Evolutionary conservation across 2,797 vertebrate species (phyloP), one percentile per base, ranked within the genome.

Genomic region (Dicrostonyx torquatus): DNA sequence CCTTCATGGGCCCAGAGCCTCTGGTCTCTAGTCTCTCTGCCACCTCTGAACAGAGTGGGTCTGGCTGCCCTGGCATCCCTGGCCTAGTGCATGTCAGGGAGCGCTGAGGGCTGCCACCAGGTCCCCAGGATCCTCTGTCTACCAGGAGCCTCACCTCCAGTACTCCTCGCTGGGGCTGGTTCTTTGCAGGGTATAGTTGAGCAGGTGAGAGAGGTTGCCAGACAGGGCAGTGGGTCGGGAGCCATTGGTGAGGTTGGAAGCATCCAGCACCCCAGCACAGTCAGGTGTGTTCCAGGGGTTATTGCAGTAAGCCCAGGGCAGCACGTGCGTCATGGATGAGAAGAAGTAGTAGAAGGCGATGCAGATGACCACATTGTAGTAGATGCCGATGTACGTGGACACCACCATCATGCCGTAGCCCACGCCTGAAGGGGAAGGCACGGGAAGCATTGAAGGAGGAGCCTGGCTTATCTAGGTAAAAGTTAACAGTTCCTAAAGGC

Each of bases 351-450:
- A 99, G 98, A 99, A 99, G 97, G 99, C 99, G 50, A 99, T 99
- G 98, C 99, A 99, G 97, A 99, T 99, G 96, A 99, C 99, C 98
- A 99, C 99, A 45, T 99, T 99, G 99, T 99, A 99, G 98, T 99
- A 99, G 98, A 99, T 99, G 73, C 99, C 99, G 66, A 99, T 99
- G 98, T 99, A 99, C 0, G 99, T 99, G 97, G 99, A 99, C 94
- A 99, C 99, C 97, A 99, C 99, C 99, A 99, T 99, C 99, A 99
- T 99, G 97, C 99, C 99, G 5, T 99, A 99, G 96, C 99, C 99
- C 94, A 99, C 99, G 75, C 99, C 99, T 99, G 97, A 75, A 91
- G 96, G 94, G 5, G 11, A 87, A 84, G 76, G 78, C 83, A 88
- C 2, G 58, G n/a, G 5, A 79, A 89, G 91, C 5, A 5, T 6